Base-by-base conservation (phyloP, 2,888 invertebrate genomes). In the Reticulitermes lucifugus region DNA sequence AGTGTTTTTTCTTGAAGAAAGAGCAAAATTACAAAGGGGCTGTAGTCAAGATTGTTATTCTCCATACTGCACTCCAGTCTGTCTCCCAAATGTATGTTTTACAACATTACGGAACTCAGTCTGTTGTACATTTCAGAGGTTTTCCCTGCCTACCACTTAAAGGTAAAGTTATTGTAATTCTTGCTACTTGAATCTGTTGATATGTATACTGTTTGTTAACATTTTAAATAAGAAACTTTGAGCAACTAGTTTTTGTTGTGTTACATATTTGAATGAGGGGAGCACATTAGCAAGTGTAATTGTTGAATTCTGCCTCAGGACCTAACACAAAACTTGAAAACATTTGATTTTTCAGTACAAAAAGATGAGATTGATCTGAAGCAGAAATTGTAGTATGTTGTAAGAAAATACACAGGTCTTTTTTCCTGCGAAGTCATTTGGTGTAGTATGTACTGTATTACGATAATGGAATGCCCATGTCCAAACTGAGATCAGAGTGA, bases 181-280 rank as follows among this genome's bases (percentile, higher is more conserved):
- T 59, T 70, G 25, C 43, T 65, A 65, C 55, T 65, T 81, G 35
- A 70, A 29, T 81, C 81, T 81, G 81, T 81, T 81, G 43, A 65
- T 70, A 81, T 70, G 46, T 81, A 81, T 59, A 65, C 81, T 81
- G 81, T 81, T 81, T 80, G 80, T 80, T 81, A 81, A 81, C 81
- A 70, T 25, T 81, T 81, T 60, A 60, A 70, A 80, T 65, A 65
- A 81, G 65, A 81, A 43, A 29, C 65, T 55, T 81, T 81, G 70
- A 55, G 22, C 81, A 43, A 81, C 22, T 81, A 77, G 77, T 81
- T 79, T 79, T 81, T 70, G 70, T 81, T 81, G 70, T 81, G 70
- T 81, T 81, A 43, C 43, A 70, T 81, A 81, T 70, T 81, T 81
- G 43, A 81, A 81, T 65, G 81, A 81, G 65, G 77, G n/a, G 46